Conservation (phyloP, 2,113 vertebrate species). For the Rutilus rutilus region DNA sequence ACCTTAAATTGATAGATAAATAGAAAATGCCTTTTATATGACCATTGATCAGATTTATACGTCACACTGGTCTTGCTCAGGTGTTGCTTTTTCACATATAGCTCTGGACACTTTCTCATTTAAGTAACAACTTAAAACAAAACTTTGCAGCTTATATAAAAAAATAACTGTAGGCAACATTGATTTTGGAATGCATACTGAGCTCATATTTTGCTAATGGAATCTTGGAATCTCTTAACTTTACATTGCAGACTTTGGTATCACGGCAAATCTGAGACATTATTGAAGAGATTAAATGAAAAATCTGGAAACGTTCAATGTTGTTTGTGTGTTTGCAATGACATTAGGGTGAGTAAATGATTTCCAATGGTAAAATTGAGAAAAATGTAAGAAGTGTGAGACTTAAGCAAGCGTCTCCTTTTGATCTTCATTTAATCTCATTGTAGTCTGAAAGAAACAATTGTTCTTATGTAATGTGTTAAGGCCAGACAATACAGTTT, state of each 20-base stretch:
- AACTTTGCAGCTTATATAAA: no score
- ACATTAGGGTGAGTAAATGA: no score
- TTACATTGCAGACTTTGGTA: not conserved
- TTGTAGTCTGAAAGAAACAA: not conserved
- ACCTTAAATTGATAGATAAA: no score
- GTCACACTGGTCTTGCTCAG: not conserved
- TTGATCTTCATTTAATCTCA: not conserved
- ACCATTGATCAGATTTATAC: not conserved
- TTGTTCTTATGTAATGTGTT: not conserved
- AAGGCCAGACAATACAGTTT: not conserved
- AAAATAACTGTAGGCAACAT: not conserved
- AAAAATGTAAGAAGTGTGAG: not conserved
- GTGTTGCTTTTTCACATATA: not conserved
- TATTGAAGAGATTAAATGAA: not conserved
- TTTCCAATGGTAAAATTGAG: not conserved
- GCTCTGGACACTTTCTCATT: not conserved
- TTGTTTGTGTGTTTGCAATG: no score
- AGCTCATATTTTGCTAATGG: not conserved
- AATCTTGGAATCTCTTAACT: not conserved
- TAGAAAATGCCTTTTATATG: not conserved
- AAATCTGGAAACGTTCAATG: no score
- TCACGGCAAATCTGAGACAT: not conserved
- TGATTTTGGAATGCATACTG: not conserved
- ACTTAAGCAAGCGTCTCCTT: not conserved
- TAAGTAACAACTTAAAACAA: no score